Percentiles rank a stretch among this genome's conserved stretches.
phyloP scores from a whole-genome alignment of 2,113 vertebrate genomes.

The Cephalopholis sonnerati region DNA sequence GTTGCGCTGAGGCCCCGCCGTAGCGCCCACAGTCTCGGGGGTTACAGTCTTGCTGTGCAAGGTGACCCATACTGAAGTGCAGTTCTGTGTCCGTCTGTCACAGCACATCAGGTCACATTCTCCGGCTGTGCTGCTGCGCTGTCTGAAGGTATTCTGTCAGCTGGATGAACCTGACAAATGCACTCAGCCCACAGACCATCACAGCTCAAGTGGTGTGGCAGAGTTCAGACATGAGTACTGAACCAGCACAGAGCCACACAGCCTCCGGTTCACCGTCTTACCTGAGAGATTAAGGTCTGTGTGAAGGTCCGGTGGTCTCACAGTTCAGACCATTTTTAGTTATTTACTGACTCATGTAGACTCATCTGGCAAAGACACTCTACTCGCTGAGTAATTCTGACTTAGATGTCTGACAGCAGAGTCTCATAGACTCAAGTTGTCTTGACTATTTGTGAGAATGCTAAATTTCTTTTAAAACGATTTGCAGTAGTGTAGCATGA shows the following conservation, averaged over 20 bases:
- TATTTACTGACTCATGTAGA: not conserved
- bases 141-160: constrained; percentile 77
- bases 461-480: not conserved
- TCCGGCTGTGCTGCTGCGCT: constrained; percentile 57
- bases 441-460: not conserved
- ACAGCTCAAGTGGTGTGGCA: constrained; percentile 64
- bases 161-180: constrained; percentile 73
- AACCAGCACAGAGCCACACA: constrained; percentile 19
- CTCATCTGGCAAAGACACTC: not conserved
- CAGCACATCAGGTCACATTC: constrained; percentile 66
- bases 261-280: constrained; percentile 5
- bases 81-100: constrained; percentile 71
- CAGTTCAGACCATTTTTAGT: constrained; percentile 7
- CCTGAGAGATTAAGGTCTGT: constrained; percentile 13
- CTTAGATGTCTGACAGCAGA: not conserved
- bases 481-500: not conserved
- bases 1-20: constrained; percentile 14
- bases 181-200: constrained; percentile 69
- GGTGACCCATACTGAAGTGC: constrained; percentile 73
- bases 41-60: constrained; percentile 59
- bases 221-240: constrained; percentile 55
- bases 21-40: constrained; percentile 15
- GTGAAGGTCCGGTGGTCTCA: not conserved
- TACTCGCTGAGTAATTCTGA: not conserved
- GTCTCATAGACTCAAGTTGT: not conserved